A percentile compares a stretch with the other conserved stretches of the same genome.
Evolutionary conservation across 2,797 vertebrate genomes (phyloP).

Genomic region (Myioborus miniatus): DNA sequence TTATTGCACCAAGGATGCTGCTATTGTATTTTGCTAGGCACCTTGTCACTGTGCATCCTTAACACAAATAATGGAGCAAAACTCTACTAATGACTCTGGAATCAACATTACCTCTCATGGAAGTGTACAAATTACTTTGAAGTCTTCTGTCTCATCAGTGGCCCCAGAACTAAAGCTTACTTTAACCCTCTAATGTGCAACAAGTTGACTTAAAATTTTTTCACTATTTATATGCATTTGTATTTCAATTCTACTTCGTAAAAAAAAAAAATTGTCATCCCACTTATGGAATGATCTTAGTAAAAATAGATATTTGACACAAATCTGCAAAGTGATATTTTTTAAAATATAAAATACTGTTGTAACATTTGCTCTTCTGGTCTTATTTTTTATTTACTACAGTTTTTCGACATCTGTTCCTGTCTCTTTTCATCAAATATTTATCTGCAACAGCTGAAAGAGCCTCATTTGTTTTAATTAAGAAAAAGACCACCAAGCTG

Average conservation of each 20-base stretch:
- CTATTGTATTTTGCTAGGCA: neutral
- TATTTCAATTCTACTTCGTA: neutral
- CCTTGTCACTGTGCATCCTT: neutral
- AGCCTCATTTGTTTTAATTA: constrained; percentile 77
- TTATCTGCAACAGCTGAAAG: constrained; percentile 75
- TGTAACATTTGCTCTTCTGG: constrained; percentile 12
- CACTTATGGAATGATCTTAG: neutral
- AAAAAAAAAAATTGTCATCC: neutral
- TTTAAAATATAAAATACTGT: neutral
- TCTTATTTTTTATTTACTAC: constrained; percentile 53
- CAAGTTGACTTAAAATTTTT: neutral
- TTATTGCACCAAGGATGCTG: neutral
- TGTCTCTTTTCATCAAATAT: constrained; percentile 72
- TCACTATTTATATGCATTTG: neutral
- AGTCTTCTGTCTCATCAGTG: neutral
- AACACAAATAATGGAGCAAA: neutral
- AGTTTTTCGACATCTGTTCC: constrained; percentile 69
- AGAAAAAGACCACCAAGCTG: constrained; percentile 83
- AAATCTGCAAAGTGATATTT: neutral
- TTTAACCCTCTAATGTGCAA: neutral
- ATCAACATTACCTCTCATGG: neutral
- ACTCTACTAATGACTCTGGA: neutral
- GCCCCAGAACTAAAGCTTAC: neutral
- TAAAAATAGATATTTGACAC: neutral
- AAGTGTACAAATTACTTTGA: neutral